phyloP scores from a whole-genome alignment of 1,140 invertebrate genomes.

The Protaetia brevitarsis region DNA sequence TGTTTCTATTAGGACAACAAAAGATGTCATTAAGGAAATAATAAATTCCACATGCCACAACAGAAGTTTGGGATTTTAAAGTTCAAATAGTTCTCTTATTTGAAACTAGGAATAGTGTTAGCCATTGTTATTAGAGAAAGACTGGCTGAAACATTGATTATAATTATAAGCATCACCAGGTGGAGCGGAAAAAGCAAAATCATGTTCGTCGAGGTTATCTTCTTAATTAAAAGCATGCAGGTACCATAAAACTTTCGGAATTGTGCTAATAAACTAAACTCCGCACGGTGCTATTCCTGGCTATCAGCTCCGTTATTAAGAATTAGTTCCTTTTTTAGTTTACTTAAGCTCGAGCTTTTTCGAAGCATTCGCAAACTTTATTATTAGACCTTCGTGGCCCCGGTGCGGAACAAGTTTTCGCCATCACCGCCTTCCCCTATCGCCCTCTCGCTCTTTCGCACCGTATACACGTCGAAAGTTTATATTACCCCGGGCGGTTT shows the following conservation, averaged over 20 bases:
- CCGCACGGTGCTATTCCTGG: background rate
- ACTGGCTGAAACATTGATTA: background rate
- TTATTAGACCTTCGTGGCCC: background rate
- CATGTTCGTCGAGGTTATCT: background rate
- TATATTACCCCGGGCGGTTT: constrained; percentile 10
- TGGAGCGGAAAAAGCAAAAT: background rate
- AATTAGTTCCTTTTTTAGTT: constrained; percentile 6
- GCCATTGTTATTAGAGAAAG: too few species aligned
- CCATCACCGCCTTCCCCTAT: background rate
- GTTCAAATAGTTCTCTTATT: too few species aligned
- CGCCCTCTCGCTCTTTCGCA: background rate
- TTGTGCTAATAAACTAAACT: background rate
- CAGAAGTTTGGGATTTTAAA: too few species aligned
- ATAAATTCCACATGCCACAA: too few species aligned
- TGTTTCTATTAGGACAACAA: too few species aligned
- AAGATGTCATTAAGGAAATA: too few species aligned
- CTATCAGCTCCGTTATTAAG: background rate
- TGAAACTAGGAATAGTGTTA: too few species aligned
- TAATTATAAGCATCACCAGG: background rate
- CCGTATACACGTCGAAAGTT: constrained; percentile 1
- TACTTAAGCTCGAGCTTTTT: background rate
- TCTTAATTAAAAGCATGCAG: background rate
- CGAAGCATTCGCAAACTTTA: background rate
- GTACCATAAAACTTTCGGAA: background rate
- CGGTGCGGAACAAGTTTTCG: constrained; percentile 1